Base-by-base conservation (phyloP, 2,113 vertebrate species). In the Pithys albifrons region DNA sequence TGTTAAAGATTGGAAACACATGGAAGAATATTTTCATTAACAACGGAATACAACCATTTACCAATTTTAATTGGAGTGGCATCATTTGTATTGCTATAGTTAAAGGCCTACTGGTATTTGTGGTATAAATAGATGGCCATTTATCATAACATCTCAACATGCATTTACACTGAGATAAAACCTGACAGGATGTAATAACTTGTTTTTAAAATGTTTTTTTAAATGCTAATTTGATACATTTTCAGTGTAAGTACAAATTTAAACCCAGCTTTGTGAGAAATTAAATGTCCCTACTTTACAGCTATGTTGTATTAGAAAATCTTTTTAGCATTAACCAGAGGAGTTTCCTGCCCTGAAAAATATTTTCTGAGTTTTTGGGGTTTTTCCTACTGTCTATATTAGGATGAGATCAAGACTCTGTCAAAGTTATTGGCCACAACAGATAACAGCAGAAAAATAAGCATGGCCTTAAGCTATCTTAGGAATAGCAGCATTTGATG, bases 1-100 rank as follows among this genome's bases (percentile, higher is more conserved):
- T 96, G 82, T 31, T 67, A 81, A 51, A 95, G 52, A 86, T 31
- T 90, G 62, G 79, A 91, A 97, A 96, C 57, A 54, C 54, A 62
- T 54, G 79, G 66, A 83, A 91, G 78, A 93, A 84, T 52, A 70
- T 69, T 92, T 94, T 97, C 45, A 95, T 95, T 96, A 94, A 97
- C 91, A 96, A 48, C 33, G 74, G 51, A 95, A 92, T 96, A 66
- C 71, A 78, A 20, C 51, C 66, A 24, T 91, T 76, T 46, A 54
- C 28, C 16, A 35, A 52, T 95, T 95, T 85, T 95, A 96, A 90
- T 96, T 94, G 92, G 46, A 84, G 25, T 41, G 55, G 29, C 45
- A 93, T 83, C n/a, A 93, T 93, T 95, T 89, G 41, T 54, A 90
- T 62, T 88, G 52, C 19, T 89, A 13, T 41, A 37, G 37, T 85